A percentile compares a stretch with the other conserved stretches of the same genome.
Conservation (phyloP, 2,113 vertebrate species). For the Phyllostomus hastatus region DNA sequence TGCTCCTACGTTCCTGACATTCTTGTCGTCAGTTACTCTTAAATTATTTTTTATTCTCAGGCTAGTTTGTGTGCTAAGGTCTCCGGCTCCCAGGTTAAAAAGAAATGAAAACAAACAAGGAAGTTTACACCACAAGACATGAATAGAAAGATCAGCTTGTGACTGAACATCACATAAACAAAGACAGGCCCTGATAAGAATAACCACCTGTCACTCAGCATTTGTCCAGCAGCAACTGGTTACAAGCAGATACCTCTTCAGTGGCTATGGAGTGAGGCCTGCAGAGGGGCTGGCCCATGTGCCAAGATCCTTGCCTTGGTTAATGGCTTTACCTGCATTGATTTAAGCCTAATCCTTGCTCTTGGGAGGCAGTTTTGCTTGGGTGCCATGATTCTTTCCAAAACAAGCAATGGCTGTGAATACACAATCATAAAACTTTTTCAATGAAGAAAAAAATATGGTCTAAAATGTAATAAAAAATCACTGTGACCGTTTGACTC, state of each 20-base stretch:
- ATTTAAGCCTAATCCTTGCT: conserved; percentile 66
- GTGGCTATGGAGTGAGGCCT: conserved; percentile 51
- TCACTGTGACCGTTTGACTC: conserved; percentile 65
- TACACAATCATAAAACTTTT: conserved; percentile 64
- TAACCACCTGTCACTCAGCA: conserved; percentile 57
- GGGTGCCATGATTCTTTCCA: conserved; percentile 50
- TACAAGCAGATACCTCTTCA: conserved; percentile 63
- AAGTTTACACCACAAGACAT: conserved; percentile 77
- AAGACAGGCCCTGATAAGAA: conserved; percentile 74
- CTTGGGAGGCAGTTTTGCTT: conserved; percentile 50
- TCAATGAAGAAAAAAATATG: conserved; percentile 54
- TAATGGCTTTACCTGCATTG: conserved; percentile 69
- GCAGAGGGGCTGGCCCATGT: conserved; percentile 32
- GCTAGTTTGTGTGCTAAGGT: conserved; percentile 24
- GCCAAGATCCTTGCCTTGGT: conserved; percentile 24
- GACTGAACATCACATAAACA: conserved; percentile 76
- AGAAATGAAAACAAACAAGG: conserved; percentile 79
- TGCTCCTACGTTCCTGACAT: background rate
- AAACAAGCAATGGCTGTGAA: conserved; percentile 63
- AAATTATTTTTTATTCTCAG: conserved; percentile 52
- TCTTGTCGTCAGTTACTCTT: conserved; percentile 31
- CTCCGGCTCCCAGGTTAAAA: conserved; percentile 64
- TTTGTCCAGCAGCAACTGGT: conserved; percentile 73
- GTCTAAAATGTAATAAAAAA: conserved; percentile 74
- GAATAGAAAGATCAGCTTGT: conserved; percentile 73